phyloP scores from a whole-genome alignment of 2,888 invertebrate genomes.

The Drosophila mettleri region DNA sequence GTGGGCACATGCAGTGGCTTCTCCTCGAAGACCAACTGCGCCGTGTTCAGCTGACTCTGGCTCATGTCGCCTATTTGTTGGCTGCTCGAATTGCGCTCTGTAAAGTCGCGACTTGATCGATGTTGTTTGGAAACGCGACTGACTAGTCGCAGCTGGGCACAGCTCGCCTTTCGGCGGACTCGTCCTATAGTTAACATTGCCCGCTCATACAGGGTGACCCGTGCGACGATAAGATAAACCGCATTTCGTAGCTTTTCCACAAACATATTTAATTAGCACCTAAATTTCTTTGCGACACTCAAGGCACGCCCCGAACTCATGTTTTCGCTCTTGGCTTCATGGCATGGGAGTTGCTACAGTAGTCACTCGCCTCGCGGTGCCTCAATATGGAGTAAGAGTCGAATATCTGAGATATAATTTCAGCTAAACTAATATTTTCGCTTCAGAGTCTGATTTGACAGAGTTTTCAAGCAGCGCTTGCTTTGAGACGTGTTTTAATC shows the following conservation, averaged over 20 bases:
- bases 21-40: conserved; percentile 85
- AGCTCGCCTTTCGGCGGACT: conserved; percentile 35
- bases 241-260: conserved; percentile 14
- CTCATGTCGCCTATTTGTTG: conserved; percentile 50
- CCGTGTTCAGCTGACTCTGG: conserved; percentile 75
- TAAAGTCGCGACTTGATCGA: conserved; percentile 34
- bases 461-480: neutral
- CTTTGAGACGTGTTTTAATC: no score
- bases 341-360: conserved; percentile 25
- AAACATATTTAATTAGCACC: conserved; percentile 38
- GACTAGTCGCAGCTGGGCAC: conserved; percentile 25
- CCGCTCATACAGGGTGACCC: conserved; percentile 68
- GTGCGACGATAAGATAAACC: conserved; percentile 67
- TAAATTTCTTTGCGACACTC: conserved; percentile 21
- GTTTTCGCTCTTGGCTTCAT: conserved; percentile 25
- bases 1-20: conserved; percentile 87
- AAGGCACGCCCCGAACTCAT: conserved; percentile 44
- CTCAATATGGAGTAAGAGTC: neutral
- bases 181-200: conserved; percentile 75
- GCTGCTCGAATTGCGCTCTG: conserved; percentile 4
- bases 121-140: conserved; percentile 65
- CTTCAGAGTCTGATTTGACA: neutral
- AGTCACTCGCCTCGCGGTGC: neutral
- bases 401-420: neutral
- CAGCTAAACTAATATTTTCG: neutral